These are phyloP conservation scores for Ctena decussata DNA, from an alignment of 2,888 invertebrate species.

Conservation along the genomic window DNA sequence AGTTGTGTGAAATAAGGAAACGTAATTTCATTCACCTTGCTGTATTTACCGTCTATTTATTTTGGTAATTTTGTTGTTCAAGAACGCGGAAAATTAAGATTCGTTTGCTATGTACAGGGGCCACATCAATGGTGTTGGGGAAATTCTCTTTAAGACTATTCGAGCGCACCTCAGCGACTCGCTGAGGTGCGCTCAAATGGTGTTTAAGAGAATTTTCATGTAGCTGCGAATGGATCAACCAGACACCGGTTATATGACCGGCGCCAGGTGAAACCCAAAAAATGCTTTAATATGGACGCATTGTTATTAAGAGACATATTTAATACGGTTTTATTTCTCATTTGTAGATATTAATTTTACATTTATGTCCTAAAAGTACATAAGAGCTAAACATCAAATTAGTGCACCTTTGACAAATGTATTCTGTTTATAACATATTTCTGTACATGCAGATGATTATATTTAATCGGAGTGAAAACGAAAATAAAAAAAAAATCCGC, in stretches of 20 bases:
- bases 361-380: neutral
- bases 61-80: slow-evolving; percentile 34
- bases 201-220: slow-evolving; percentile 7
- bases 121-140: neutral
- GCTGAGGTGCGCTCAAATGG: neutral
- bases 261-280: neutral
- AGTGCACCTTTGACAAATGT: too few species aligned
- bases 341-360: neutral
- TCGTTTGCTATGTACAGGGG: neutral
- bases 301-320: neutral
- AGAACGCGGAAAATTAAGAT: slow-evolving; percentile 43
- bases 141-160: too few species aligned
- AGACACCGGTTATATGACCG: neutral
- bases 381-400: neutral
- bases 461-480: too few species aligned
- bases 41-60: slow-evolving; percentile 9
- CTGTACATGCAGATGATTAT: too few species aligned
- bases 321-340: neutral
- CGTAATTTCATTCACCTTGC: neutral
- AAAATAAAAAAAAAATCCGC: too few species aligned
- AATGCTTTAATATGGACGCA: neutral
- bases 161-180: too few species aligned
- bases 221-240: neutral
- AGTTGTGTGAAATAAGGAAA: neutral
- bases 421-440: too few species aligned